Base-by-base conservation (phyloP, 1,140 invertebrate genomes). In the Telenomus remus region DNA sequence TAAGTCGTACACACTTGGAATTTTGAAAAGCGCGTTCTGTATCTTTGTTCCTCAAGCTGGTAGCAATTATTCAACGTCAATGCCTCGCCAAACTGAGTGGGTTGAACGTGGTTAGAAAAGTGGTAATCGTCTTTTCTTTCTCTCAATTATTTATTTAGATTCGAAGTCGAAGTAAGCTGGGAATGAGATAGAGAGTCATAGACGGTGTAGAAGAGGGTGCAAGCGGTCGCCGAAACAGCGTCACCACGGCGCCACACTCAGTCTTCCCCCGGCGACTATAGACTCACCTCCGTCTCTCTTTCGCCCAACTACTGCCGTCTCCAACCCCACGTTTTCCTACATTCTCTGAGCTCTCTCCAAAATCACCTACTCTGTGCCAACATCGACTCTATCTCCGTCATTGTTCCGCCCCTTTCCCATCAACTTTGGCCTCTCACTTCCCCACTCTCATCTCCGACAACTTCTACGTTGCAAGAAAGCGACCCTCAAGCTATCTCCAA, bases 241-340 rank as follows among this genome's bases (percentile, higher is more conserved):
- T 87, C 87, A 88, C 87, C 86, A 87, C 81, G 87, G 87, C 87
- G 87, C 87, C 87, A 84, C 84, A 86, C 86, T 85, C 86, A 86
- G 84, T n/a, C n/a, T n/a, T 6, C 86, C 86, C 82, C 83, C 82
- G 80, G 82, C 85, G 85, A 85, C 86, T 87, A 84, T 83, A 87
- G 84, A 85, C 86, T 86, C 86, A 85, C 84, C 85, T 87, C 84
- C 81, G 78, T 80, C 80, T 78, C 80, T 66, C 79, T 78, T 70
- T 66, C n/a, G n/a, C 65, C 72, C 47, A n/a, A 68, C 70, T 33
- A 15, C 55, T 27, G 48, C 76, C 57, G 77, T 74, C 78, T 75
- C 68, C 78, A 81, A 77, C 83, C 82, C 78, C 73, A 73, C 79
- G 78, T 74, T 75, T 69, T 74, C 80, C 80, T 77, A 75, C 66